phyloP scores from a whole-genome alignment of 2,888 invertebrate genomes.

The Drosophila meridiana region DNA sequence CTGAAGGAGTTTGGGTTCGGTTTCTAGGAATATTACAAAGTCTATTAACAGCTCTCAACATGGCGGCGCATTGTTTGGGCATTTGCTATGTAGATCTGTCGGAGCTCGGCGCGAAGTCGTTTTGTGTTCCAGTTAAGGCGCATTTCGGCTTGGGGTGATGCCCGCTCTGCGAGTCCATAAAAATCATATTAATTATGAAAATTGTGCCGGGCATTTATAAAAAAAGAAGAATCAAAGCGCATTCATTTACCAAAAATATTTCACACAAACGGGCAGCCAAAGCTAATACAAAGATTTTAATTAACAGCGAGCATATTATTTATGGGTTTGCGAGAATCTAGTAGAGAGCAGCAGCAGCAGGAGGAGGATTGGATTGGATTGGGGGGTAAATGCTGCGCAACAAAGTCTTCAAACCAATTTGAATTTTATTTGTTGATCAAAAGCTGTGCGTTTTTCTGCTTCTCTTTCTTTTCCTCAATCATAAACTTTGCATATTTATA shows the following conservation, averaged over 20 bases:
- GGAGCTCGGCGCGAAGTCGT: neutral
- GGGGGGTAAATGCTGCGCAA: conserved; percentile 1
- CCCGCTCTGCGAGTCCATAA: conserved; percentile 40
- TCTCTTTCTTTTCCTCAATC: conserved; percentile 26
- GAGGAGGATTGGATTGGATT: neutral
- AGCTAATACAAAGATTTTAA: conserved; percentile 64
- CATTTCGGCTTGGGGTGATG: conserved; percentile 28
- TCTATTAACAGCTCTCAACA: conserved; percentile 42
- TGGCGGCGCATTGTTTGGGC: conserved; percentile 48
- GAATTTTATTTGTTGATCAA: conserved; percentile 65
- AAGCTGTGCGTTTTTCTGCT: conserved; percentile 35
- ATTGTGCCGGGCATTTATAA: conserved; percentile 50
- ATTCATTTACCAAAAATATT: conserved; percentile 58
- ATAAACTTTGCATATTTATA: conserved; percentile 65
- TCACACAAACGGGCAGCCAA: conserved; percentile 48
- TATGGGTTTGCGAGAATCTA: conserved; percentile 55
- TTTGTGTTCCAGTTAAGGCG: conserved; percentile 34
- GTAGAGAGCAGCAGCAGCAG: neutral
- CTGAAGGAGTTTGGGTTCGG: conserved; percentile 32
- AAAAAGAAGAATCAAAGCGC: conserved; percentile 37
- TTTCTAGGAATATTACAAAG: conserved; percentile 37
- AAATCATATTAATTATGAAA: conserved; percentile 59
- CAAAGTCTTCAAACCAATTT: conserved; percentile 13
- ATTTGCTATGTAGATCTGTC: neutral
- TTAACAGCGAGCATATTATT: conserved; percentile 67